A percentile compares a stretch with the other conserved stretches of the same genome.
phyloP scores from a whole-genome alignment of 2,113 vertebrate species.

The Benitochromis conjunctus region DNA sequence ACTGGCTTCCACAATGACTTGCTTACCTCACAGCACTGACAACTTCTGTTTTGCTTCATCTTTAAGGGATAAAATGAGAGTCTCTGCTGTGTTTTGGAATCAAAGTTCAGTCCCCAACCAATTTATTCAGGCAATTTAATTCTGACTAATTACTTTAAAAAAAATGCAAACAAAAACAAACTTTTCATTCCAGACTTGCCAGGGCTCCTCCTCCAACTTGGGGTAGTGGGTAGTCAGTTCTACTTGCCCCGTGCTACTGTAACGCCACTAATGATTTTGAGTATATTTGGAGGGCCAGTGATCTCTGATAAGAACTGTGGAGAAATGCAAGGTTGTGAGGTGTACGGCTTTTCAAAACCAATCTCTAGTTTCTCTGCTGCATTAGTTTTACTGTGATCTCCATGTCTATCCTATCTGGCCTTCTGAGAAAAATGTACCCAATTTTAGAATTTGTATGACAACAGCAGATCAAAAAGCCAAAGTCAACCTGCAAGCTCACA shows the following conservation, averaged over 20 bases:
- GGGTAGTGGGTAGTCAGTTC: not conserved
- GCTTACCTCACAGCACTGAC: too few relatives aligned
- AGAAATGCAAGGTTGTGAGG: not conserved
- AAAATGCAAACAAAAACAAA: not conserved
- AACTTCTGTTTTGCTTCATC: not conserved
- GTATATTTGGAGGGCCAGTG: not conserved
- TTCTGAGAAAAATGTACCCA: not conserved
- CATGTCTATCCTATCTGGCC: not conserved
- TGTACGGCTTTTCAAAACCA: not conserved
- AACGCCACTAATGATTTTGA: not conserved
- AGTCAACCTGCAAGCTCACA: not conserved
- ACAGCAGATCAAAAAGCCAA: not conserved
- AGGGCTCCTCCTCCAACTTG: not conserved
- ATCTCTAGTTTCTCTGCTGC: not conserved
- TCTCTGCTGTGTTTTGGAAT: not conserved
- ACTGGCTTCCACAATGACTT: too few relatives aligned
- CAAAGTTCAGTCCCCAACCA: not conserved
- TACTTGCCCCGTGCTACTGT: not conserved
- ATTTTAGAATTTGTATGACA: not conserved
- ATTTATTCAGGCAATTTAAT: not conserved
- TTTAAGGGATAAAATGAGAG: not conserved
- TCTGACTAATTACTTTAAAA: not conserved
- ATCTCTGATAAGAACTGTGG: not conserved
- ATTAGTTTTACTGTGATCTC: not conserved
- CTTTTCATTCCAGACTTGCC: not conserved